Conservation (phyloP, 2,888 invertebrate genomes). For the Drosophila phalerata region DNA sequence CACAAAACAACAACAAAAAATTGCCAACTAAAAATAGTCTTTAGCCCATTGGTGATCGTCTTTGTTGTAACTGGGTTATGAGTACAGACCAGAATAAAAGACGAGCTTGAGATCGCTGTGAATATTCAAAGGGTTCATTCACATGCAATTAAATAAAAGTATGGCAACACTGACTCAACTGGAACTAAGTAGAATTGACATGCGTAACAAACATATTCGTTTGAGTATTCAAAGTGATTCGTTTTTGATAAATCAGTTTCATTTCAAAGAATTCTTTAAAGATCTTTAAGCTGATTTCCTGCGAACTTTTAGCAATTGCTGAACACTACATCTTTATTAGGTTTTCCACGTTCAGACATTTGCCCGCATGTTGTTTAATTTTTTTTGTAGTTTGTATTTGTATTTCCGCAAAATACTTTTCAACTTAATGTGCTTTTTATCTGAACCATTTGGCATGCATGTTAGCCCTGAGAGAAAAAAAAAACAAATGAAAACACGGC, state of each 20-base stretch:
- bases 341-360: constrained; percentile 11
- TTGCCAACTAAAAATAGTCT: constrained; percentile 53
- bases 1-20: constrained; percentile 7
- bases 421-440: constrained; percentile 64
- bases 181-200: constrained; percentile 7
- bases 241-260: constrained; percentile 16
- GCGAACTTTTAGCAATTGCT: constrained; percentile 18
- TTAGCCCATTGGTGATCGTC: constrained; percentile 24
- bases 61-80: constrained; percentile 58
- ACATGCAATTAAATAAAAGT: constrained; percentile 30
- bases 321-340: constrained; percentile 23
- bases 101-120: constrained; percentile 2
- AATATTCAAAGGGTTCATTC: constrained; percentile 30
- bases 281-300: constrained; percentile 30
- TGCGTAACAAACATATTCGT: constrained; percentile 1
- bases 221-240: constrained; percentile 7
- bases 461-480: constrained; percentile 35
- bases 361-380: constrained; percentile 40
- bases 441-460: constrained; percentile 66
- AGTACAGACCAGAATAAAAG: constrained; percentile 36
- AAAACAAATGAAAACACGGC: constrained; percentile 28
- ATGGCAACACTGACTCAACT: background rate
- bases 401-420: constrained; percentile 62
- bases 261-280: constrained; percentile 5
- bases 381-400: constrained; percentile 40